These are phyloP conservation scores for Lagocephalus sceleratus DNA, from an alignment of 2,797 vertebrate genomes.

Conservation along the genomic window DNA sequence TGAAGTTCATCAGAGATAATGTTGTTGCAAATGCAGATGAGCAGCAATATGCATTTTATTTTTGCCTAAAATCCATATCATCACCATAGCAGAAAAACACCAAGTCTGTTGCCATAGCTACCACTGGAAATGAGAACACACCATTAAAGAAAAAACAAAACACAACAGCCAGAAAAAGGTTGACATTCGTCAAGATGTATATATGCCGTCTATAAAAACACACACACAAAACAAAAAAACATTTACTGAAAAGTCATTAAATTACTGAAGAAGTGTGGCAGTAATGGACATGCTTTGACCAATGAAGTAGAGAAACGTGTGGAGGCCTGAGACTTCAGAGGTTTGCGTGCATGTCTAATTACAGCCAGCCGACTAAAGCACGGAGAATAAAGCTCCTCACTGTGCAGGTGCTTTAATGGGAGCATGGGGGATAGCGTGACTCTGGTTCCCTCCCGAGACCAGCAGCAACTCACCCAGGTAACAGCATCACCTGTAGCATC, in stretches of 20 bases:
- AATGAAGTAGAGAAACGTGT: slow-evolving; percentile 18
- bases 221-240: too few relatives aligned
- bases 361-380: slow-evolving; percentile 42
- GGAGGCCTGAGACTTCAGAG: slow-evolving; percentile 29
- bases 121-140: slow-evolving; percentile 36
- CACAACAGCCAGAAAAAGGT: not conserved
- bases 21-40: slow-evolving; percentile 15
- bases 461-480: slow-evolving; percentile 55
- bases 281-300: slow-evolving; percentile 35
- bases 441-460: slow-evolving; percentile 49
- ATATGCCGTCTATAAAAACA: too few relatives aligned
- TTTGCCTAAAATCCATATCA: slow-evolving; percentile 33
- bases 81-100: slow-evolving; percentile 14
- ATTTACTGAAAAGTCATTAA: too few relatives aligned
- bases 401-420: slow-evolving; percentile 68
- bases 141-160: slow-evolving; percentile 24
- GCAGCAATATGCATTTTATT: slow-evolving; percentile 15
- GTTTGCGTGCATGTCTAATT: slow-evolving; percentile 52
- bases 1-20: not conserved
- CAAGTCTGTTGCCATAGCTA: slow-evolving; percentile 55
- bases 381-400: slow-evolving; percentile 54
- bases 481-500: slow-evolving; percentile 51
- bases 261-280: slow-evolving; percentile 11
- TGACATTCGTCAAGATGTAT: too few relatives aligned
- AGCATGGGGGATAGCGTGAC: slow-evolving; percentile 73